Evolutionary conservation across 2,113 vertebrate species (phyloP), one percentile per base, ranked within the genome.

Genomic region (Nyctibius bracteatus): DNA sequence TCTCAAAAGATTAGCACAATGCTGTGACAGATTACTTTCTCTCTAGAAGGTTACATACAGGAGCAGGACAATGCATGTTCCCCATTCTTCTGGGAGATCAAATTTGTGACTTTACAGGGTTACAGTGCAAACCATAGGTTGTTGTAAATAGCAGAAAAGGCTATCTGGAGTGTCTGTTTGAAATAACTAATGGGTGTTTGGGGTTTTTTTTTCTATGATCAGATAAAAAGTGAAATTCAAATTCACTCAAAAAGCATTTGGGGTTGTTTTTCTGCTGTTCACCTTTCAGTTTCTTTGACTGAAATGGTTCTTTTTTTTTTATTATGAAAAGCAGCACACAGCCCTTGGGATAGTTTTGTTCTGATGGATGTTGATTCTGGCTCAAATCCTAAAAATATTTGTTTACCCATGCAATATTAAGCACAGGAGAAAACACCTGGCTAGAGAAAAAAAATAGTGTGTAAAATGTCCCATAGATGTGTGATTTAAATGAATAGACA

Each of bases 261-360:
- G n/a, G n/a, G 8, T 14, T 8, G 31, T 5, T 14, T 10, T 0
- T 0, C 12, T 25, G 2, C 14, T 46, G 2, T 31, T 91, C 1
- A 2, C 5, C 91, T 93, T 84, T 58, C 31, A 61, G 12, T 49
- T 39, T 75, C 21, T 92, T 80, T 51, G 28, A 51, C 6, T 43
- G 12, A 54, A 91, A 20, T 25, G 2, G 3, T 37, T 68, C 23
- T n/a, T 20, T 9, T 18, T 47, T 59, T 39, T 18, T 39, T 39
- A 11, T 55, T 39, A 28, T 12, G 19, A 24, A 81, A 90, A 78
- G 28, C 3, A 78, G 28, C 3, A 70, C 21, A 35, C 1, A 23
- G 27, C 28, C 16, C 24, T 65, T 51, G 66, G 22, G 10, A 17
- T 41, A 12, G 5, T 31, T 86, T 87, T n/a, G 12, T 58, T n/a